phyloP scores from a whole-genome alignment of 2,113 vertebrate species.

The Climacteris rufus region DNA sequence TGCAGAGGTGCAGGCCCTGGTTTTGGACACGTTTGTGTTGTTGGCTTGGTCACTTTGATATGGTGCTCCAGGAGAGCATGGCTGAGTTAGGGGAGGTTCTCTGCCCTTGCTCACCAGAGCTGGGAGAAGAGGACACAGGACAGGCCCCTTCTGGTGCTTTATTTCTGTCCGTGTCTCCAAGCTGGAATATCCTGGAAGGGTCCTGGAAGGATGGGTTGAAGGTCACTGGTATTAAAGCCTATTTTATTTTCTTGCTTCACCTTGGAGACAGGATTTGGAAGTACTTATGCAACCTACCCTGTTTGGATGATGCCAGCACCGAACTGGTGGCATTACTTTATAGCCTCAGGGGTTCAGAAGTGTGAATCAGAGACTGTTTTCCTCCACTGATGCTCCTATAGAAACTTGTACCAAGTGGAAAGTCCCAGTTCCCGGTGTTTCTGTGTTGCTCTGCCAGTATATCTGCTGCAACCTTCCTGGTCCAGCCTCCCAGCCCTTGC shows the following conservation, averaged over 20 bases:
- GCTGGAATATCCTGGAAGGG: neutral
- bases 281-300: neutral
- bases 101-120: neutral
- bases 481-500: slow-evolving; percentile 24
- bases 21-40: neutral
- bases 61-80: neutral
- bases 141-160: neutral
- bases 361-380: neutral
- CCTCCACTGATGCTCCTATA: neutral
- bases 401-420: neutral
- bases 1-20: neutral
- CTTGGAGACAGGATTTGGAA: neutral
- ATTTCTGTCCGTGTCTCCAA: neutral
- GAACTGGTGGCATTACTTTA: neutral
- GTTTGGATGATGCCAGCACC: neutral
- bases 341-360: neutral
- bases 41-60: neutral
- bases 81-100: neutral
- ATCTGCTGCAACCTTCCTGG: neutral
- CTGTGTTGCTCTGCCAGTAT: neutral
- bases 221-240: neutral
- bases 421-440: neutral
- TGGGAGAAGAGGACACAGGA: neutral
- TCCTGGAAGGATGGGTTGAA: neutral
- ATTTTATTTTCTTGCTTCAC: neutral